Evolutionary conservation across 1,140 invertebrate genomes (phyloP).

Genomic region (Maconellicoccus hirsutus): DNA sequence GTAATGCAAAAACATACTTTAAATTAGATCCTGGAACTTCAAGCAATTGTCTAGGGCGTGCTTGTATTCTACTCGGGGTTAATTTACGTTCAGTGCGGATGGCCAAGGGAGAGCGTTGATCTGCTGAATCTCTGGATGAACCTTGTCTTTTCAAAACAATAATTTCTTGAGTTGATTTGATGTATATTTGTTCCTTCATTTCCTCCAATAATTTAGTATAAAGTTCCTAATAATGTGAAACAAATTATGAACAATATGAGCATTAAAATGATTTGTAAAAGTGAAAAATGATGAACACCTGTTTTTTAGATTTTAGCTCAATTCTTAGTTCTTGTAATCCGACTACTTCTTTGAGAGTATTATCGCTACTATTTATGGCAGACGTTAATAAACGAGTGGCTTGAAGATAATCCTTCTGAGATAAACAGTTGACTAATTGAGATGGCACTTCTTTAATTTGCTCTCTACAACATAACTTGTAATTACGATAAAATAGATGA

Average conservation of each 20-base stretch:
- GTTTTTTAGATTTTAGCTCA: conserved; percentile 58
- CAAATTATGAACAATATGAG: background rate
- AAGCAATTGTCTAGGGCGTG: background rate
- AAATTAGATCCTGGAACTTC: background rate
- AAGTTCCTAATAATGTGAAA: conserved; percentile 41
- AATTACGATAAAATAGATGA: background rate
- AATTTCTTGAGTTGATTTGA: conserved; percentile 43
- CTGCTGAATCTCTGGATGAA: background rate
- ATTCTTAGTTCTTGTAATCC: conserved; percentile 62
- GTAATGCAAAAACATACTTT: background rate
- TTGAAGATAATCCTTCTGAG: conserved; percentile 69
- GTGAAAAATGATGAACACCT: conserved; percentile 35
- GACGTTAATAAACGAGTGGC: conserved; percentile 70
- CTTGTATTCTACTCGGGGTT: background rate
- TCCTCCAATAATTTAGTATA: conserved; percentile 59
- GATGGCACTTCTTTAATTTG: conserved; percentile 65
- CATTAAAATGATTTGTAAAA: background rate
- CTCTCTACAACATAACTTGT: conserved; percentile 43
- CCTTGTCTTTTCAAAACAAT: background rate
- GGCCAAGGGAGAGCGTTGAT: background rate
- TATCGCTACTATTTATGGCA: conserved; percentile 53
- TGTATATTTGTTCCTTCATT: conserved; percentile 60
- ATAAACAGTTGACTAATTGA: conserved; percentile 53
- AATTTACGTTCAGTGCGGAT: background rate
- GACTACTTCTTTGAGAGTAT: conserved; percentile 61